Conservation (phyloP, 2,113 vertebrate genomes). For the Aix galericulata region DNA sequence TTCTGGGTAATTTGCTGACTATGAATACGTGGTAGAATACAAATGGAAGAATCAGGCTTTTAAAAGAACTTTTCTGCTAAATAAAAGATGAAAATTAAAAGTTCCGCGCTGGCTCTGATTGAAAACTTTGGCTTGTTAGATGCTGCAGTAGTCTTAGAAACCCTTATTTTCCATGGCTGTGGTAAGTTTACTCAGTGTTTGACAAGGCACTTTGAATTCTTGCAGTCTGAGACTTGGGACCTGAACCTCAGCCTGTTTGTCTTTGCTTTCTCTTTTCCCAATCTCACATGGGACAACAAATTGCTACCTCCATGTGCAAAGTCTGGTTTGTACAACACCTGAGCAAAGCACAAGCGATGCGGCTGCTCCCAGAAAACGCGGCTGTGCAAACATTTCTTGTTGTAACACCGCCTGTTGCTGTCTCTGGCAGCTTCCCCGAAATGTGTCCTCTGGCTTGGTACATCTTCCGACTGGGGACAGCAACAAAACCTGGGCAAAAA, state of each 20-base stretch:
- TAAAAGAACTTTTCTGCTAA: background rate
- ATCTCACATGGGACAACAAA: background rate
- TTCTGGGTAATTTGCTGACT: background rate
- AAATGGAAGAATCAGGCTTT: background rate
- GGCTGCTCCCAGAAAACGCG: background rate
- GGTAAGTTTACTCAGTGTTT: background rate
- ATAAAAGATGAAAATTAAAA: background rate
- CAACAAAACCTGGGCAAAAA: background rate
- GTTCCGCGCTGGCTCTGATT: background rate
- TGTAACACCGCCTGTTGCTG: background rate
- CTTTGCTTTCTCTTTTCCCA: background rate
- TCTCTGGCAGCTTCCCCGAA: background rate
- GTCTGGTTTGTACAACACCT: background rate
- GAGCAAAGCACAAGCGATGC: background rate
- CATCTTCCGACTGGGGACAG: background rate
- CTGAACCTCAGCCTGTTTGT: background rate
- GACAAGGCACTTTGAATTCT: background rate
- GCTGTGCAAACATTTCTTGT: accelerated
- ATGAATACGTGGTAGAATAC: background rate
- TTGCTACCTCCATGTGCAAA: background rate
- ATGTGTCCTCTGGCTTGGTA: background rate
- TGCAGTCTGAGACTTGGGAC: background rate
- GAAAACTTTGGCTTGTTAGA: background rate
- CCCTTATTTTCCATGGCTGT: background rate
- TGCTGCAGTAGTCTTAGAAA: background rate